Percentiles rank a stretch among this genome's conserved stretches.
Conservation (phyloP, 2,888 invertebrate species). For the Dynastes maya region DNA sequence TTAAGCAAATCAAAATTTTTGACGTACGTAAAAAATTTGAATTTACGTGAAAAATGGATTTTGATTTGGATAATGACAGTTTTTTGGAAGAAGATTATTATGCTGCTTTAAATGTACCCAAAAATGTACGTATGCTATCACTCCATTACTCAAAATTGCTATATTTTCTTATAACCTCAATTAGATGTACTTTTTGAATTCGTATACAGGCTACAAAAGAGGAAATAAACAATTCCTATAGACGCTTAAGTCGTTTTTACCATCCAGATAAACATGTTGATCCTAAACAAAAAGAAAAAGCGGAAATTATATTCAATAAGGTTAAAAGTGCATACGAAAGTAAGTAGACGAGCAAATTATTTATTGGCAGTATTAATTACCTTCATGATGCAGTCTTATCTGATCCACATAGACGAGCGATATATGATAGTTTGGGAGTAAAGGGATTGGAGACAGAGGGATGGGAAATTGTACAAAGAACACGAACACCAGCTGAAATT, state of each 20-base stretch:
- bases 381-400: slow-evolving; percentile 79
- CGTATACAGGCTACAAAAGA: slow-evolving; percentile 87
- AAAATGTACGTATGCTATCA: slow-evolving; percentile 78
- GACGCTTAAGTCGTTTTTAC: slow-evolving; percentile 91
- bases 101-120: slow-evolving; percentile 88
- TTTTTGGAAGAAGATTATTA: slow-evolving; percentile 89
- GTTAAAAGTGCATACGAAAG: slow-evolving; percentile 95
- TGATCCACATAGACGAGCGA: slow-evolving; percentile 94
- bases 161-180: slow-evolving; percentile 42
- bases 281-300: slow-evolving; percentile 87
- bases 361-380: slow-evolving; percentile 9
- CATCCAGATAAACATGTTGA: slow-evolving; percentile 98
- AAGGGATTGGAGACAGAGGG: slow-evolving; percentile 95
- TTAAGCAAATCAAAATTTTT: slow-evolving; percentile 20
- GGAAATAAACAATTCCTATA: slow-evolving; percentile 95
- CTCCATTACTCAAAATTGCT: not conserved
- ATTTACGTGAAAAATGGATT: slow-evolving; percentile 73
- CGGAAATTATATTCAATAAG: slow-evolving; percentile 93
- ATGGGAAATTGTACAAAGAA: slow-evolving; percentile 94
- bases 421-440: slow-evolving; percentile 93
- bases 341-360: slow-evolving; percentile 63
- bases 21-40: slow-evolving; percentile 30
- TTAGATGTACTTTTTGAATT: slow-evolving; percentile 32
- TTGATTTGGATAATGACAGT: slow-evolving; percentile 79
- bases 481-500: slow-evolving; percentile 95